A percentile compares a stretch with the other conserved stretches of the same genome.
Evolutionary conservation across 2,113 vertebrate species (phyloP).

Genomic region (Microtus pennsylvanicus): DNA sequence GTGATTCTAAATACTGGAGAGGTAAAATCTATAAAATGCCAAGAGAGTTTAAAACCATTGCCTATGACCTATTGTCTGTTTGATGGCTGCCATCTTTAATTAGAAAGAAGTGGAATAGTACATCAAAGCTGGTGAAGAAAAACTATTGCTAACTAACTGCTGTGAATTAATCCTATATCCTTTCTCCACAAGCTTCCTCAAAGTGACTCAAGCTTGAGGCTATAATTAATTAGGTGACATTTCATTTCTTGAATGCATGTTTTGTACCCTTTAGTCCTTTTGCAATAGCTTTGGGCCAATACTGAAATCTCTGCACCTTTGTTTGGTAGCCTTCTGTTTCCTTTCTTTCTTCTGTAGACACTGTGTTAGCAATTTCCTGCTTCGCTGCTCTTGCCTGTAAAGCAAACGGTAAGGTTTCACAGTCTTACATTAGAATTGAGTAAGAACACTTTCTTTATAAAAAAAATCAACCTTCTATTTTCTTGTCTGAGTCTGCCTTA

Average conservation of each 20-base stretch:
- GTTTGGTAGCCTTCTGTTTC: conserved; percentile 66
- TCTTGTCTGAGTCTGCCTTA: conserved; percentile 18
- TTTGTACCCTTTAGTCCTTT: conserved; percentile 21
- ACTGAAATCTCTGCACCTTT: conserved; percentile 57
- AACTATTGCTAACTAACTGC: conserved; percentile 29
- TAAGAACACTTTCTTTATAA: conserved; percentile 82
- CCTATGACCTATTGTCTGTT: neutral
- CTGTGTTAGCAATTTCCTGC: conserved; percentile 87
- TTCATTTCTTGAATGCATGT: conserved; percentile 26
- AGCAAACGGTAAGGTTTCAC: conserved; percentile 83
- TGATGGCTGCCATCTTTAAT: neutral
- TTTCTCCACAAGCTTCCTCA: conserved; percentile 32
- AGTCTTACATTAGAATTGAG: conserved; percentile 78
- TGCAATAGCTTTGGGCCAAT: conserved; percentile 15
- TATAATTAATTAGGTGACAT: conserved; percentile 66
- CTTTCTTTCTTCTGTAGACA: conserved; percentile 78
- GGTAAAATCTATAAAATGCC: conserved; percentile 35
- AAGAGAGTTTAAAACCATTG: neutral
- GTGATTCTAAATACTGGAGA: neutral
- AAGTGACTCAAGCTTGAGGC: conserved; percentile 41
- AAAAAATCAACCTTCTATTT: conserved; percentile 82
- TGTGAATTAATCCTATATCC: conserved; percentile 10
- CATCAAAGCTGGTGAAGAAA: conserved; percentile 37
- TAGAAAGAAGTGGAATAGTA: conserved; percentile 6
- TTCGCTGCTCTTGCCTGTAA: conserved; percentile 85